phyloP scores from a whole-genome alignment of 2,113 vertebrate genomes.

The Cariama cristata region DNA sequence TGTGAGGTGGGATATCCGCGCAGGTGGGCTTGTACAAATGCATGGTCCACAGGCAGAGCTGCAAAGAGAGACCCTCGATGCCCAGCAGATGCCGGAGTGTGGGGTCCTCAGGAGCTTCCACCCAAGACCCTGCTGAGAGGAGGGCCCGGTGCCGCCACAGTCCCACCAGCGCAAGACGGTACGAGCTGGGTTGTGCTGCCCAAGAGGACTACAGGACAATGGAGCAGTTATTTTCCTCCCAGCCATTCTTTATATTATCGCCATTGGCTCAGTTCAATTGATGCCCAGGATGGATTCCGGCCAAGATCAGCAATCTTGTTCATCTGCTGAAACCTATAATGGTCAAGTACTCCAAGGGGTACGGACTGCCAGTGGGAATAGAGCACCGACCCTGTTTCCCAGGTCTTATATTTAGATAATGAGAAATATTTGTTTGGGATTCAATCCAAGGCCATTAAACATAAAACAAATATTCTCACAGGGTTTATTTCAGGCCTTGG shows the following conservation, averaged over 20 bases:
- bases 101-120: neutral
- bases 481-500: conserved; percentile 30
- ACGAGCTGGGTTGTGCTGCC: conserved; percentile 63
- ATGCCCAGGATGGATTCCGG: neutral
- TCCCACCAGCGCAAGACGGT: conserved; percentile 46
- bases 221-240: conserved; percentile 33
- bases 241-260: neutral
- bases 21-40: conserved; percentile 88
- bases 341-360: conserved; percentile 1
- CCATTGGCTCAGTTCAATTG: neutral
- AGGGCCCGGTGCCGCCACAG: conserved; percentile 11
- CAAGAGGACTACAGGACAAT: conserved; percentile 70
- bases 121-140: neutral
- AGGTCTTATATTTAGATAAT: conserved; percentile 79
- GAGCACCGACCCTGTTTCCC: conserved; percentile 58
- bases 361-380: conserved; percentile 50
- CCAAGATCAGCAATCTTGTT: conserved; percentile 16
- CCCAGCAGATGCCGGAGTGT: neutral
- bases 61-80: neutral
- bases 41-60: conserved; percentile 67
- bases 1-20: conserved; percentile 82
- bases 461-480: neutral
- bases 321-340: neutral
- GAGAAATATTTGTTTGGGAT: conserved; percentile 72
- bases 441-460: conserved; percentile 36